Percentiles rank a stretch among this genome's conserved stretches.
phyloP scores from a whole-genome alignment of 1,140 invertebrate species.

The Drosophila kikkawai region DNA sequence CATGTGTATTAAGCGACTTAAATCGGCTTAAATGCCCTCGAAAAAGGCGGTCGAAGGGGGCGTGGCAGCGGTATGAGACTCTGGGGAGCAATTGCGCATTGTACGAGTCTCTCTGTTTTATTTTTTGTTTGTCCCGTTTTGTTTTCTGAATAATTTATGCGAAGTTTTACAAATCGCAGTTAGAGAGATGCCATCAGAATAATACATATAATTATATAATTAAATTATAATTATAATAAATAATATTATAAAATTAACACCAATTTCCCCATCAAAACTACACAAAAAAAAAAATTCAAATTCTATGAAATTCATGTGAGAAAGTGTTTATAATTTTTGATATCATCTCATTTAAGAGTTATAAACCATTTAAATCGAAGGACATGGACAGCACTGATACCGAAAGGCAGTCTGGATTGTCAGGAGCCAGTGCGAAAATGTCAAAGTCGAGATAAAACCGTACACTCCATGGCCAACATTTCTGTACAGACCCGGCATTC shows the following conservation, averaged over 20 bases:
- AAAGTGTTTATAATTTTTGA: not conserved
- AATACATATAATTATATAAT: too few species aligned
- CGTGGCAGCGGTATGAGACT: slow-evolving; percentile 16
- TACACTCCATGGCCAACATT: slow-evolving; percentile 49
- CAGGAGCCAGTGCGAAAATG: slow-evolving; percentile 16
- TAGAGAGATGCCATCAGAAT: slow-evolving; percentile 6
- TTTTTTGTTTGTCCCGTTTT: slow-evolving; percentile 30
- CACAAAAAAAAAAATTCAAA: not conserved
- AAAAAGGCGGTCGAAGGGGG: slow-evolving; percentile 2
- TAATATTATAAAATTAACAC: not conserved
- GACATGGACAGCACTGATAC: not conserved
- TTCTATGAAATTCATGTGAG: not conserved
- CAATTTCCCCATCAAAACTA: not conserved
- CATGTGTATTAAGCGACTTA: slow-evolving; percentile 61
- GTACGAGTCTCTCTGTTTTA: slow-evolving; percentile 32
- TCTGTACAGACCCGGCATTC: slow-evolving; percentile 56
- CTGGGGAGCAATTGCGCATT: slow-evolving; percentile 34
- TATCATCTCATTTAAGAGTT: not conserved
- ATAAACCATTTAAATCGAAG: not conserved
- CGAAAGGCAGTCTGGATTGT: not conserved
- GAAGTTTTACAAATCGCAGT: slow-evolving; percentile 65
- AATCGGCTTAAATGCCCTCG: slow-evolving; percentile 65
- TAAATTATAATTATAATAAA: too few species aligned
- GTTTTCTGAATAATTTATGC: slow-evolving; percentile 75
- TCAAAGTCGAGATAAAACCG: slow-evolving; percentile 25